phyloP scores from a whole-genome alignment of 2,113 vertebrate species.

The Rostratula benghalensis region DNA sequence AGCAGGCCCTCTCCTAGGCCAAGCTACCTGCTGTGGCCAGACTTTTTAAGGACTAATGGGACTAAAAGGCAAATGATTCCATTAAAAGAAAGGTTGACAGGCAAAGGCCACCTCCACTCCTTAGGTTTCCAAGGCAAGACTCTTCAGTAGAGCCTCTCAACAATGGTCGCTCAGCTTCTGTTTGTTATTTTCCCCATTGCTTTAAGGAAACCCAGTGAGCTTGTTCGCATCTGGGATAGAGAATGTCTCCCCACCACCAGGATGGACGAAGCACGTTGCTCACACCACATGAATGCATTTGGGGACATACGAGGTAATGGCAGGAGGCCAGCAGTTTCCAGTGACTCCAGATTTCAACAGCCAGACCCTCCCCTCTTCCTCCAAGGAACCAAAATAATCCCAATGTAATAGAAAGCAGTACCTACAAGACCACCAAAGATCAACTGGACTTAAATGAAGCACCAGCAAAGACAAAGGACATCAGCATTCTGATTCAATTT shows the following conservation, averaged over 20 bases:
- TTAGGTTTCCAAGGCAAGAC: background rate
- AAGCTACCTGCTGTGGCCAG: background rate
- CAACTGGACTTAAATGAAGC: background rate
- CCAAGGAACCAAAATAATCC: background rate
- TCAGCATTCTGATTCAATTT: fast-evolving
- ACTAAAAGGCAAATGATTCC: background rate
- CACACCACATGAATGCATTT: background rate
- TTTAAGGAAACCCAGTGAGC: background rate
- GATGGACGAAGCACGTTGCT: background rate
- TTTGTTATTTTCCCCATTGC: fast-evolving
- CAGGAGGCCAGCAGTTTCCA: background rate
- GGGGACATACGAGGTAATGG: background rate
- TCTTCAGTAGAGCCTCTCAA: background rate
- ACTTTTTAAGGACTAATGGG: background rate
- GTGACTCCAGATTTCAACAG: background rate
- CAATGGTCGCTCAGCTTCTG: background rate
- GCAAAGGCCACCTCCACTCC: background rate
- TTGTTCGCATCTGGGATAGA: background rate
- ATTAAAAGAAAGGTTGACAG: background rate
- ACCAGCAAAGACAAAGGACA: background rate
- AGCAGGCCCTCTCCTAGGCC: background rate
- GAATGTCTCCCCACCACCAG: background rate
- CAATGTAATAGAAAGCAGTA: background rate
- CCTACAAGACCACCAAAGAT: background rate
- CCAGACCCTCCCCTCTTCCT: background rate